Evolutionary conservation across 2,113 vertebrate genomes (phyloP), one percentile per base, ranked within the genome.

Genomic region (Hydrolagus affinis): DNA sequence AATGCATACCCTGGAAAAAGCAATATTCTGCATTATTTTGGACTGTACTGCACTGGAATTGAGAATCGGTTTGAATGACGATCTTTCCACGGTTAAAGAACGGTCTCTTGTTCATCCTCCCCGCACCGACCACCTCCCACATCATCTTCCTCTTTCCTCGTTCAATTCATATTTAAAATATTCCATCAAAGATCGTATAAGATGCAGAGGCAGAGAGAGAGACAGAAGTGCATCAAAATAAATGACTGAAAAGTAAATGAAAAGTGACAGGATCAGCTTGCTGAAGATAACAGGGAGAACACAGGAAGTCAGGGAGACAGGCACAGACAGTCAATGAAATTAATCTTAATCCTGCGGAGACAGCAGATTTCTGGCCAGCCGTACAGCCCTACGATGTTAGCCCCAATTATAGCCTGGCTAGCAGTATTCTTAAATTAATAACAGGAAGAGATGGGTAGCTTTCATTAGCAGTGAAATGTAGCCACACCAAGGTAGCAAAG

Each of bases 281-380:
- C 87, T 90, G 88, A 87, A 90, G 88, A 92, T 91, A 91, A 88
- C 86, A 90, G 88, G 86, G 86, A 85, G 90, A 89, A 89, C 89
- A 88, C 90, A 92, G 91, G 91, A 92, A 91, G 87, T 85, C 87
- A 90, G 87, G 83, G 90, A 92, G 89, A 91, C 89, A 91, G 90
- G 90, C 90, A 92, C 88, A 91, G 87, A 89, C 86, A 88, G 74
- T 87, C 91, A 91, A 91, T 90, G 89, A 92, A 91, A 92, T 91
- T 90, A 90, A 91, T 91, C 88, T 91, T 90, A 88, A 89, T 89
- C 87, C 89, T 89, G 89, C 89, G 91, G 88, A 91, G 89, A 89
- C 85, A 85, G 74, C 86, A 91, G 86, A 87, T 90, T 90, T 90
- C 87, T 88, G 86, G n/a, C 86, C 66, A 89, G 87, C 62, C 85